Conservation (phyloP, 2,888 invertebrate genomes). For the Machimus atricapillus region DNA sequence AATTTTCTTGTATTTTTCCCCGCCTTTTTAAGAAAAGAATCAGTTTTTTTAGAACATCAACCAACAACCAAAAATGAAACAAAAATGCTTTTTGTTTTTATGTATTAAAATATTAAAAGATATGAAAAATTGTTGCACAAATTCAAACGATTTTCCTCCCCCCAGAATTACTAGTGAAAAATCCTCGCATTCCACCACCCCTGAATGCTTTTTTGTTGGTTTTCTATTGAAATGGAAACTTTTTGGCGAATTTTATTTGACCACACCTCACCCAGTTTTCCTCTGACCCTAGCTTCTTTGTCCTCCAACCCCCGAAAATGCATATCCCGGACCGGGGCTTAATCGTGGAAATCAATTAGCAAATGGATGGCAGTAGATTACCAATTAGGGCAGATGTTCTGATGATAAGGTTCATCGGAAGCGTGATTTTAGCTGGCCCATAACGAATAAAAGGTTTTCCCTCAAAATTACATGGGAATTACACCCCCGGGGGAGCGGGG, state of each 20-base stretch:
- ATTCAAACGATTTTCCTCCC: not conserved
- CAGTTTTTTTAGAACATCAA: constrained; percentile 25
- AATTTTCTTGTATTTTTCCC: not conserved
- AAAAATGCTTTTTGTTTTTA: not conserved
- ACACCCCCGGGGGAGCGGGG: not conserved
- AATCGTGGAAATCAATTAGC: not conserved
- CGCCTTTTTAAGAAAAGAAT: not conserved
- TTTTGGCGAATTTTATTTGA: constrained; percentile 41
- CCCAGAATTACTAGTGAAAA: not conserved
- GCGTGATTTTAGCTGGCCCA: not conserved
- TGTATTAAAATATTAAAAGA: not conserved
- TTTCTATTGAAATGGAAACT: constrained; percentile 30
- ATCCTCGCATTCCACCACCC: not conserved
- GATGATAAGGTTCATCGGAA: not conserved
- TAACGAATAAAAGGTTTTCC: not conserved
- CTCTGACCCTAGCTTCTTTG: not conserved
- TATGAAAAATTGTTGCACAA: constrained; percentile 6
- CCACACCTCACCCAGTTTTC: not conserved
- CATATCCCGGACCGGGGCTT: not conserved
- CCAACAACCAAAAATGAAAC: constrained; percentile 24
- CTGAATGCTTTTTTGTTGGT: constrained; percentile 29
- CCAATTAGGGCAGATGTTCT: not conserved
- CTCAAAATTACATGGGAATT: constrained; percentile 26
- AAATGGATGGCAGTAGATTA: not conserved
- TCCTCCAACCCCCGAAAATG: not conserved